Evolutionary conservation across 2,113 vertebrate genomes (phyloP).

Genomic region (Tenebrosternarchus preto): DNA sequence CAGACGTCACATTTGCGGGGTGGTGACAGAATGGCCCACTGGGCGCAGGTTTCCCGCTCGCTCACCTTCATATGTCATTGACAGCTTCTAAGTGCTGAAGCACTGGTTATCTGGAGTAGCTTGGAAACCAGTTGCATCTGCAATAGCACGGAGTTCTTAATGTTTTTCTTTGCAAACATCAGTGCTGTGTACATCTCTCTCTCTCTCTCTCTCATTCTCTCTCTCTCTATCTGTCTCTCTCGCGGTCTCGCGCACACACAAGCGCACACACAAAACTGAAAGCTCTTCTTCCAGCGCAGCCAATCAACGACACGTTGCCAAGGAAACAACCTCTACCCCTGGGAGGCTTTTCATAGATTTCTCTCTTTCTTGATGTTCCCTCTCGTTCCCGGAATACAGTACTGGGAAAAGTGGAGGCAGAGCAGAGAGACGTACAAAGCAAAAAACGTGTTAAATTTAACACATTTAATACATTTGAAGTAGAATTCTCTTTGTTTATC

Average conservation of each 20-base stretch:
- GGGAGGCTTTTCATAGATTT: constrained; percentile 68
- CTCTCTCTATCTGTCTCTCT: constrained; percentile 49
- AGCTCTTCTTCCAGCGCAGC: constrained; percentile 61
- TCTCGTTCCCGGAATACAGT: constrained; percentile 62
- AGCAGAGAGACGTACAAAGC: constrained; percentile 32
- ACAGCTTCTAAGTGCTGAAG: constrained; percentile 24
- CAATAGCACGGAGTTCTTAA: constrained; percentile 39
- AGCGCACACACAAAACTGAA: constrained; percentile 64
- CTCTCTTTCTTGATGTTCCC: constrained; percentile 62
- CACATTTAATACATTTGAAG: constrained; percentile 18
- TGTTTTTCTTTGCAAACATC: constrained; percentile 53
- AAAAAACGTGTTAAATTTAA: constrained; percentile 17
- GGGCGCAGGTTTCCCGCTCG: not conserved
- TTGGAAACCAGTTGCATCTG: constrained; percentile 40
- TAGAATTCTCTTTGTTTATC: not conserved
- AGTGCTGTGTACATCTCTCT: constrained; percentile 70
- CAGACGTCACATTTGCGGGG: not conserved
- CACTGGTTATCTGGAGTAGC: constrained; percentile 12
- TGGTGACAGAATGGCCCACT: constrained; percentile 4
- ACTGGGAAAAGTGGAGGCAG: constrained; percentile 37
- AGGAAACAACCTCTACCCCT: constrained; percentile 82
- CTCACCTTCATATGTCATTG: constrained; percentile 44
- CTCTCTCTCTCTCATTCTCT: constrained; percentile 43
- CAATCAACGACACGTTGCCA: constrained; percentile 75
- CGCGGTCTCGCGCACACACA: constrained; percentile 2